Percentiles rank a stretch among this genome's conserved stretches.
phyloP scores from a whole-genome alignment of 2,113 vertebrate genomes.

The Aphyosemion australe region DNA sequence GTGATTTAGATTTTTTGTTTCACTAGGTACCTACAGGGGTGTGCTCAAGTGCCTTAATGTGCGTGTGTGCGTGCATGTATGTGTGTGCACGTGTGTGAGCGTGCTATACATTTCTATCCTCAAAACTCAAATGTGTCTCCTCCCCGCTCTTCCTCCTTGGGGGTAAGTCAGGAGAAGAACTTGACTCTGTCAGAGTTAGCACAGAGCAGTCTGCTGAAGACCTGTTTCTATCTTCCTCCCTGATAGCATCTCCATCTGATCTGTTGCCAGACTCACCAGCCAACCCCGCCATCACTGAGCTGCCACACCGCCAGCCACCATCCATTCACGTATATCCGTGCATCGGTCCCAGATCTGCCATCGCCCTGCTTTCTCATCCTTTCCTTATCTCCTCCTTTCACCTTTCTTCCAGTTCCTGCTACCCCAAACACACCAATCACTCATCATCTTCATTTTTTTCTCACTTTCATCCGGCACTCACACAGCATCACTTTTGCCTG shows the following conservation, averaged over 20 bases:
- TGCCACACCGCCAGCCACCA: slow-evolving; percentile 43
- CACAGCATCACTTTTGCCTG: slow-evolving; percentile 28
- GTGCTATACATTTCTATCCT: slow-evolving; percentile 43
- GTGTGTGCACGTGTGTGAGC: slow-evolving; percentile 30
- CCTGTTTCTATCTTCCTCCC: slow-evolving; percentile 59
- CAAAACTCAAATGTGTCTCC: slow-evolving; percentile 37
- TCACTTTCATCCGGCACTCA: slow-evolving; percentile 52
- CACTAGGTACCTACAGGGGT: slow-evolving; percentile 64
- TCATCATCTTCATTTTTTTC: slow-evolving; percentile 47
- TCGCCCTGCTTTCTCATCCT: slow-evolving; percentile 67
- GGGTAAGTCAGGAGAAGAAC: slow-evolving; percentile 57
- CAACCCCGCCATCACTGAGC: slow-evolving; percentile 40
- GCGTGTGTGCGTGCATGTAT: slow-evolving; percentile 46
- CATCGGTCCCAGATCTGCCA: slow-evolving; percentile 71
- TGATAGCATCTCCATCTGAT: slow-evolving; percentile 80
- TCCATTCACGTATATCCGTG: slow-evolving; percentile 40
- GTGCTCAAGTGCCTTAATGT: slow-evolving; percentile 42
- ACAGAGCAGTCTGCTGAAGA: slow-evolving; percentile 64
- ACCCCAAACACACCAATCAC: slow-evolving; percentile 59
- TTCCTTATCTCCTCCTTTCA: slow-evolving; percentile 72
- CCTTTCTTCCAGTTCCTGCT: slow-evolving; percentile 63
- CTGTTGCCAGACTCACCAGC: slow-evolving; percentile 61
- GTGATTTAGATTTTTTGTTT: slow-evolving; percentile 84
- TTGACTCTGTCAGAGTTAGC: slow-evolving; percentile 58
- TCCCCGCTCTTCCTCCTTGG: slow-evolving; percentile 45